Base-by-base conservation (phyloP, 2,888 invertebrate genomes). In the Erebia palarica region DNA sequence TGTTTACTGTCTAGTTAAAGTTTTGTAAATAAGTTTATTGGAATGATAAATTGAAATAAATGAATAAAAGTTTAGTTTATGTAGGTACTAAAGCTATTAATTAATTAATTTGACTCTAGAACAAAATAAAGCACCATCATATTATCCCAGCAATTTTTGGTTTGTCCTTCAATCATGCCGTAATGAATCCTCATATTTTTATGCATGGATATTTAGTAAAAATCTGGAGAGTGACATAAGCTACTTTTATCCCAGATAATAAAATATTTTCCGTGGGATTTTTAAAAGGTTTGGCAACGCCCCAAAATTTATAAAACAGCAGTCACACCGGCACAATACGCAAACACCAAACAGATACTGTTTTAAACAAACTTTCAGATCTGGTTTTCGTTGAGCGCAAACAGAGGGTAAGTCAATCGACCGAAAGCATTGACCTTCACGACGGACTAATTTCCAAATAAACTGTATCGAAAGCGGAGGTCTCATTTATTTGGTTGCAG, bases 301-400 rank as follows among this genome's bases (percentile, higher is more conserved):
- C 68, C 70, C 66, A 66, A 60, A 47, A 74, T 81, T 82, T 81
- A 74, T 79, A 83, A 82, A 80, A 81, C 80, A 21, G 81, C 80
- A 78, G 81, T 83, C 82, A 78, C 81, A 78, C 80, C 78, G 78
- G 78, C 76, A 80, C 82, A 82, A 81, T 82, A 84, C 75, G 78
- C 76, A 78, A 82, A 81, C 80, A 80, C 75, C 77, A 79, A 79
- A 79, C 80, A 81, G 79, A 86, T 82, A 82, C 81, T 83, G 87
- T 89, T 86, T 84, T 83, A 81, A 84, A 83, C 82, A 84, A 89
- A 90, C 86, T 91, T 89, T 87, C 81, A 83, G 83, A 86, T 87
- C 86, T 87, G 87, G 85, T 87, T 89, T 86, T 84, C 86, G 84
- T 83, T 84, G 85, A 86, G 84, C 79, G 81, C 83, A 86, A 87